Evolutionary conservation across 2,113 vertebrate genomes (phyloP).

Genomic region (Alethe diademata): DNA sequence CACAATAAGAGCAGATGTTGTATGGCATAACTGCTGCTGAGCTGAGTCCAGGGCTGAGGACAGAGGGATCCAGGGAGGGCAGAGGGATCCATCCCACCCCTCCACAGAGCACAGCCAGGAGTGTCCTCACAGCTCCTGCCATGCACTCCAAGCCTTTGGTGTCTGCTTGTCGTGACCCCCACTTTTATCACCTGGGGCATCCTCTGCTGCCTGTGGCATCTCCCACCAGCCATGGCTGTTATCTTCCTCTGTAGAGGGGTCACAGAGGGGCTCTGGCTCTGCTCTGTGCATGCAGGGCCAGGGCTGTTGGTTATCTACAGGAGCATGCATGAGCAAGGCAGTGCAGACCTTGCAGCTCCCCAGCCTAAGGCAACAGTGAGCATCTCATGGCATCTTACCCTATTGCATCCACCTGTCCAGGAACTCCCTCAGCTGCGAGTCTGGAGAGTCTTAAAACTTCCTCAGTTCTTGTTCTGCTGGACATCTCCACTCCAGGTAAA

Average conservation of each 20-base stretch:
- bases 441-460: neutral
- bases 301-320: neutral
- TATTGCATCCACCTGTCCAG: neutral
- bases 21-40: neutral
- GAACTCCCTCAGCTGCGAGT: neutral
- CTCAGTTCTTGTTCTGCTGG: neutral
- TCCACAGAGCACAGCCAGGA: rapidly evolving
- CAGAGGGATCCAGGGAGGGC: neutral
- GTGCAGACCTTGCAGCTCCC: neutral
- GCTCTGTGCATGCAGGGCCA: rapidly evolving
- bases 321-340: neutral
- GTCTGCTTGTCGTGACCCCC: neutral
- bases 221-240: neutral
- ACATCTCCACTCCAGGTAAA: neutral
- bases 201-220: neutral
- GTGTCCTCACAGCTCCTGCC: neutral
- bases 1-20: neutral
- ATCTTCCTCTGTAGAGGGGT: neutral
- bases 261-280: neutral
- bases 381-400: neutral
- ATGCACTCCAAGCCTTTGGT: neutral
- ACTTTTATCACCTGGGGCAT: neutral
- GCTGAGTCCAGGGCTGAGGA: neutral
- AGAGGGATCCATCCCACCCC: neutral
- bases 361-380: neutral